Percentiles rank a stretch among this genome's conserved stretches.
Conservation (phyloP, 1,140 invertebrate species). For the Monomorium pharaonis region DNA sequence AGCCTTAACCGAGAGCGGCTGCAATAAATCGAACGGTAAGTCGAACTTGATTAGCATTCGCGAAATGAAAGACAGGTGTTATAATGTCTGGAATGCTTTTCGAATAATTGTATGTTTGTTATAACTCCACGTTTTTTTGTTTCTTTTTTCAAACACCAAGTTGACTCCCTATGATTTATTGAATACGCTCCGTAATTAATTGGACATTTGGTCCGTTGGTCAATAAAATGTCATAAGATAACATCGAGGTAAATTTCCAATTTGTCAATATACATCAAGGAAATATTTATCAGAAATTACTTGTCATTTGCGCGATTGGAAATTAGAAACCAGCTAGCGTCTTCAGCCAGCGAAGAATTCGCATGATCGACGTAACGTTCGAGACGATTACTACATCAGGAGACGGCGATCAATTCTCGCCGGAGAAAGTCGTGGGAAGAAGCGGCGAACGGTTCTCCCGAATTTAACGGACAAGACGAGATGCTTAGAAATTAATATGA, state of each 20-base stretch:
- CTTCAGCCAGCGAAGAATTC: constrained; percentile 8
- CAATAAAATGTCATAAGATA: background rate
- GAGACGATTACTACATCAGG: constrained; percentile 28
- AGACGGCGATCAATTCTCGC: constrained; percentile 40
- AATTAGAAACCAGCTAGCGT: background rate
- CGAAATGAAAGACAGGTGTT: background rate
- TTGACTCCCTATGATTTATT: background rate
- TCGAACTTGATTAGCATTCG: background rate
- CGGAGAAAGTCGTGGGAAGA: constrained; percentile 55
- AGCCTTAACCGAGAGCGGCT: constrained; percentile 6
- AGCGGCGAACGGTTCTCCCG: constrained; percentile 39
- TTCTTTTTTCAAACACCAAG: background rate
- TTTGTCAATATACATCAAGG: background rate
- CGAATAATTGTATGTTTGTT: background rate
- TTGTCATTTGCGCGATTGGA: background rate
- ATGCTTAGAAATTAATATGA: background rate
- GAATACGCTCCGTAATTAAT: background rate
- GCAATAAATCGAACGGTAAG: background rate
- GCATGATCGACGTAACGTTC: constrained; percentile 24
- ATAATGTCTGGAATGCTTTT: background rate
- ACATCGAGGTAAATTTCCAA: background rate
- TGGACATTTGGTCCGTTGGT: background rate
- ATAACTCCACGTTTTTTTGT: too few species aligned
- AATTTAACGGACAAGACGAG: constrained; percentile 37
- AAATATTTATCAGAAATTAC: background rate